These are phyloP conservation scores for Dorcus hopei DNA, from an alignment of 2,888 invertebrate species.

Conservation along the genomic window DNA sequence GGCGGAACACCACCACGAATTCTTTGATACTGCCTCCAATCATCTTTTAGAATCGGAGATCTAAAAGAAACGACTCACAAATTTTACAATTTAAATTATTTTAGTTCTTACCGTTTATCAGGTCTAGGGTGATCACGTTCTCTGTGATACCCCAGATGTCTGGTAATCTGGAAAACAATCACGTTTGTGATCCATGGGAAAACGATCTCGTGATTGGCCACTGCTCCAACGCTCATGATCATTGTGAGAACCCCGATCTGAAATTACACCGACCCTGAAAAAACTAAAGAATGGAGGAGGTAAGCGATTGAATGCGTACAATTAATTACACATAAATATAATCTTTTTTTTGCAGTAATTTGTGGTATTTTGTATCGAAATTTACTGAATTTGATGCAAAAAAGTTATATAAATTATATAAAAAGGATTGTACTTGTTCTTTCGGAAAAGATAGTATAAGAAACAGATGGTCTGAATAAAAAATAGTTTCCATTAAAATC, in stretches of 20 bases:
- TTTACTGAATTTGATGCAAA: slow-evolving; percentile 95
- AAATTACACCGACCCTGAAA: slow-evolving; percentile 74
- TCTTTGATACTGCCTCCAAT: slow-evolving; percentile 39
- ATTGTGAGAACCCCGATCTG: slow-evolving; percentile 24
- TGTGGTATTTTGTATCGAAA: slow-evolving; percentile 98
- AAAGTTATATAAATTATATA: slow-evolving; percentile 89
- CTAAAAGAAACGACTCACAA: slow-evolving; percentile 24
- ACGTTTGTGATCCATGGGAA: slow-evolving; percentile 56
- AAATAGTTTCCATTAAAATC: slow-evolving; percentile 40
- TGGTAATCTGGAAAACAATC: slow-evolving; percentile 57
- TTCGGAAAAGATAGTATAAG: slow-evolving; percentile 88
- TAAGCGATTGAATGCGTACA: slow-evolving; percentile 31
- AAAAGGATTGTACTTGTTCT: slow-evolving; percentile 78
- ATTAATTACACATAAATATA: background rate
- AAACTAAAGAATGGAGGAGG: slow-evolving; percentile 86
- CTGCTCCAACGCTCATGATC: slow-evolving; percentile 40
- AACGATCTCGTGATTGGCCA: slow-evolving; percentile 34
- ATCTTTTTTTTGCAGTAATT: slow-evolving; percentile 64
- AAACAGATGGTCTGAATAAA: slow-evolving; percentile 87
- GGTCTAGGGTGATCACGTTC: slow-evolving; percentile 56
- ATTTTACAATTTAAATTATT: background rate
- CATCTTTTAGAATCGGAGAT: slow-evolving; percentile 38
- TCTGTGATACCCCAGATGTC: slow-evolving; percentile 52
- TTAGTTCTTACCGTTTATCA: slow-evolving; percentile 40
- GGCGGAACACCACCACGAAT: slow-evolving; percentile 33